Base-by-base conservation (phyloP, 2,113 vertebrate species). In the Hucho hucho region DNA sequence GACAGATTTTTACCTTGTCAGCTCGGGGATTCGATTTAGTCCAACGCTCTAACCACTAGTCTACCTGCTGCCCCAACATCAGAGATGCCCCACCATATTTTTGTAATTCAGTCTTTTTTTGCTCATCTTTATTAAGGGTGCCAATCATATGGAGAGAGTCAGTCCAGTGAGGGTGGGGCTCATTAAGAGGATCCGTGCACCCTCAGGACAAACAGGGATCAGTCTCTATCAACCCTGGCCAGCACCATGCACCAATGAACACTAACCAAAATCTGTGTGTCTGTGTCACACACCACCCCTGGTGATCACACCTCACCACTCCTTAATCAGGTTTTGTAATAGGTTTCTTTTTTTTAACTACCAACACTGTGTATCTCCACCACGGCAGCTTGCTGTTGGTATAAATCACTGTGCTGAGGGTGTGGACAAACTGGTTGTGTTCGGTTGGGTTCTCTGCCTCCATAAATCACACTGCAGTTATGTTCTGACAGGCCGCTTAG, bases 381-480 rank as follows among this genome's bases (percentile, higher is more conserved):
- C 58, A 22, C n/a, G 6, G 58, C 58, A 24, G 18, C 58, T 53
- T 61, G 58, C 11, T 61, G 58, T 22, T 61, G 58, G 58, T 61
- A 69, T 16, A 28, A 61, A n/a, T 61, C 25, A 32, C 14, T 29
- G 14, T 29, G 64, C 14, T 66, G 64, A 20, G 6, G 18, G 20
- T 61, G 58, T 22, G 3, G 28, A 76, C 53, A 66, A 79, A 28
- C 65, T 66, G 63, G 69, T 67, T 72, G 63, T 24, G 74, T 84
- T 72, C 63, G 72, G 72, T 78, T 79, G 71, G 80, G 64, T 78
- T 76, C 68, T n/a, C 78, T 59, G 79, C 76, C 72, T 75, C 78
- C 78, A 89, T 90, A 79, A 89, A 90, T 90, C 87, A 84, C 70
- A 18, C 32, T 81, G 24, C 86, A 78, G 87, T 88, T 83, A 80